Base-by-base conservation (phyloP, 2,888 invertebrate genomes). In the Ephialtes manifestator region DNA sequence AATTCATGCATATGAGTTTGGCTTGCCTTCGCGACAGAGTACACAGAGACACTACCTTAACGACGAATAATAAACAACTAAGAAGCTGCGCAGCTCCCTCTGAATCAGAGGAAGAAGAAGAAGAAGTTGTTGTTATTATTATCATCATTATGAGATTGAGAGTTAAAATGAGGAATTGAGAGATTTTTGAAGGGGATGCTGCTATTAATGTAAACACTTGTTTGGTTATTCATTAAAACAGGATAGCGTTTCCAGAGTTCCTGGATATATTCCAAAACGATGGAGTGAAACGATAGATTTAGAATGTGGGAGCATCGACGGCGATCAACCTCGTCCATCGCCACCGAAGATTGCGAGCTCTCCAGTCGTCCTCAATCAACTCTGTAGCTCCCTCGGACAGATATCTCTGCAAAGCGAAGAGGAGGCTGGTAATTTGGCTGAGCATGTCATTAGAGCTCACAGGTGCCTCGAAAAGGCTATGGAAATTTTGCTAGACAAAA, bases 311-410 rank as follows among this genome's bases (percentile, higher is more conserved):
- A 87, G 35, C 67, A 63, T 80, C 3, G 89, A 87, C 15, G 63
- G 65, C 46, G 85, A 85, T 75, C 90, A 91, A 58, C 91, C 91
- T 5, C 87, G 90, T 20, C 87, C 87, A 8, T 90, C 89, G 4
- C 90, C 90, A 5, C 90, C 91, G 8, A 91, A 89, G 72, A 78
- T 86, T 18, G 74, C 90, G 3, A 90, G 89, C 60, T 91, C 92
- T 5, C 90, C 92, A 0, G 86, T 87, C 0, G 72, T 88, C 4
- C 5, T 85, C 2, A 79, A 88, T 24, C 87, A 90, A 28, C 81
- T 91, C 3, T 90, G 88, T 48, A 86, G 72, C 4, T 91, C 92
- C 0, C 87, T 92, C 10, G 90, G 90, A 4, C 90, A 89, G 46
- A 82, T 92, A 74, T 91, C 91, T 1, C 43, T 92, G n/a, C 84